These are phyloP conservation scores for Liodrosophila aerea DNA, from an alignment of 2,888 invertebrate genomes.

Conservation along the genomic window DNA sequence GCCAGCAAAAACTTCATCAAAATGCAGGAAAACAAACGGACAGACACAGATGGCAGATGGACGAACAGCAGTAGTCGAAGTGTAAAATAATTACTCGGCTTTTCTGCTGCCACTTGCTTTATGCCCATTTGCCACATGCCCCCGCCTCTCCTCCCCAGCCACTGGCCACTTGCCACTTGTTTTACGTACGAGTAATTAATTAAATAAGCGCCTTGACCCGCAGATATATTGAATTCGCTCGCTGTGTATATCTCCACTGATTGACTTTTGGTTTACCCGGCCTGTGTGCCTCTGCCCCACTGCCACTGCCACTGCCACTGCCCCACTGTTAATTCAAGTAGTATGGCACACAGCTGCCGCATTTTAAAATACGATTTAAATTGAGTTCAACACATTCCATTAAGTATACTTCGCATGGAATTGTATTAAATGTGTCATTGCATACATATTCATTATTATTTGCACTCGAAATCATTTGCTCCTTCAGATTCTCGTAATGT, in stretches of 20 bases:
- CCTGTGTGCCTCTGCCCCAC: neutral
- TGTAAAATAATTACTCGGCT: constrained; percentile 71
- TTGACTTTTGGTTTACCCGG: constrained; percentile 67
- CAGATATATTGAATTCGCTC: constrained; percentile 65
- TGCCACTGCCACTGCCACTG: neutral
- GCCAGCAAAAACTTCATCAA: constrained; percentile 58
- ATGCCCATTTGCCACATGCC: constrained; percentile 1
- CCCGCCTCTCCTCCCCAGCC: constrained; percentile 1
- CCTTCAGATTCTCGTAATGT: too few species aligned
- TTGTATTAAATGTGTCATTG: constrained; percentile 29
- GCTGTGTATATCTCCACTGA: constrained; percentile 54
- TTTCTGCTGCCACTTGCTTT: constrained; percentile 16
- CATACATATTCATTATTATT: constrained; percentile 20
- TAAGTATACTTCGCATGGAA: constrained; percentile 15
- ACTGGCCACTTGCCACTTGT: constrained; percentile 48
- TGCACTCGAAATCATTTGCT: neutral
- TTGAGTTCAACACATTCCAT: constrained; percentile 29
- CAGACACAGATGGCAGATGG: constrained; percentile 3
- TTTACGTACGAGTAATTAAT: constrained; percentile 66
- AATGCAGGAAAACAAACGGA: constrained; percentile 28
- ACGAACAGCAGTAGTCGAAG: constrained; percentile 52
- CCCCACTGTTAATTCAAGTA: constrained; percentile 54
- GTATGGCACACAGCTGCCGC: constrained; percentile 22
- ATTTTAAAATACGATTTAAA: constrained; percentile 41
- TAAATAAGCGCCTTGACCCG: constrained; percentile 73